A percentile compares a stretch with the other conserved stretches of the same genome.
Evolutionary conservation across 2,888 invertebrate species (phyloP).

Genomic region (Drosophila phalerata): DNA sequence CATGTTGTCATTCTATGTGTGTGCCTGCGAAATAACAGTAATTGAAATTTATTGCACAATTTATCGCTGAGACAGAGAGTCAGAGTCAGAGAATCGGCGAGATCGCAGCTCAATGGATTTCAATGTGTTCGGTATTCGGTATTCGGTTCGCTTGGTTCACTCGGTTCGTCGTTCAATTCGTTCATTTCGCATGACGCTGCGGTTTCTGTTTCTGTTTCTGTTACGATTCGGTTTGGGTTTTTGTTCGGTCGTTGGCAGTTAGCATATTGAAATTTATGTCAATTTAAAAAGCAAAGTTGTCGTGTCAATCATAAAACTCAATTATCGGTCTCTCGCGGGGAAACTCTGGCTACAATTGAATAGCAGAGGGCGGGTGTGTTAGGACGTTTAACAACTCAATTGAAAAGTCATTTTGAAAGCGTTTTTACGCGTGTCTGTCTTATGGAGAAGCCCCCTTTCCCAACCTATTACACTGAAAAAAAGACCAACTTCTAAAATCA

Average conservation of each 20-base stretch:
- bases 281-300: constrained; percentile 82
- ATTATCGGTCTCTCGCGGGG: constrained; percentile 65
- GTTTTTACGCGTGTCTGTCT: constrained; percentile 74
- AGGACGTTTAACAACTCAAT: constrained; percentile 73
- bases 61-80: constrained; percentile 79
- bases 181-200: constrained; percentile 43
- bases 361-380: constrained; percentile 12
- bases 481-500: no score
- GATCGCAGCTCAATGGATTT: constrained; percentile 53
- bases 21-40: constrained; percentile 78
- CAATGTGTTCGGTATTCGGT: constrained; percentile 47
- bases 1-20: constrained; percentile 46
- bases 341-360: constrained; percentile 17
- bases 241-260: constrained; percentile 53
- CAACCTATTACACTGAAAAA: no score
- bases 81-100: constrained; percentile 35
- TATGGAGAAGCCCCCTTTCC: constrained; percentile 6
- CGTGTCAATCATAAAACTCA: constrained; percentile 82
- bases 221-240: constrained; percentile 29
- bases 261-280: constrained; percentile 84
- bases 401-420: constrained; percentile 72
- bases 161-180: constrained; percentile 42
- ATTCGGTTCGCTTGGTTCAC: constrained; percentile 42
- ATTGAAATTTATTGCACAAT: constrained; percentile 85
- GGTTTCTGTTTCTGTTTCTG: constrained; percentile 21